phyloP scores from a whole-genome alignment of 2,113 vertebrate genomes.

The Myxocyprinus asiaticus region DNA sequence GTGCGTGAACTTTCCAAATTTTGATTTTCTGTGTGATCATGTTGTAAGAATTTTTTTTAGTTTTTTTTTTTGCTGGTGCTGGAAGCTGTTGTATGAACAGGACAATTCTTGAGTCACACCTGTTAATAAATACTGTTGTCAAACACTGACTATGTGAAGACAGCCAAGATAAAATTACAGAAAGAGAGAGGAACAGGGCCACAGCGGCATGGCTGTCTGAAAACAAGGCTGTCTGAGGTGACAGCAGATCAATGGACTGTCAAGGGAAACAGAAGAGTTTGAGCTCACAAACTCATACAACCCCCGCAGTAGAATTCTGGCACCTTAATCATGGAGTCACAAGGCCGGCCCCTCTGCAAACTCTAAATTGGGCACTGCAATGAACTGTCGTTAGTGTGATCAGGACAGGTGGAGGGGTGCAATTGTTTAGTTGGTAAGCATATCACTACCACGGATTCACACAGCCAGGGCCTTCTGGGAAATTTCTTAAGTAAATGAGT shows the following conservation, averaged over 20 bases:
- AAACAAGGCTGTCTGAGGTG: constrained; percentile 12
- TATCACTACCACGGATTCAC: constrained; percentile 22
- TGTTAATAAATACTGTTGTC: not conserved
- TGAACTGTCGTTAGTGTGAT: constrained; percentile 27
- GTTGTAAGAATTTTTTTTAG: too few species aligned
- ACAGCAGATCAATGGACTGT: constrained; percentile 29
- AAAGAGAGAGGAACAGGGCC: not conserved
- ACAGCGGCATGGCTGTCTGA: not conserved
- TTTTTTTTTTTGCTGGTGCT: too few species aligned
- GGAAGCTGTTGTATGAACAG: too few species aligned
- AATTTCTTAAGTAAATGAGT: constrained; percentile 14
- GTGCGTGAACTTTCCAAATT: too few species aligned
- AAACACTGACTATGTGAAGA: too few species aligned
- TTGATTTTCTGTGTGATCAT: too few species aligned
- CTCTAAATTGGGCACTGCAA: constrained; percentile 4
- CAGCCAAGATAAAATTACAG: not conserved
- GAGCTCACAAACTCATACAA: too few species aligned
- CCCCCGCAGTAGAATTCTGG: not conserved
- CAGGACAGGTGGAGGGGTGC: constrained; percentile 20
- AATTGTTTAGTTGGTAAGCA: constrained; percentile 11
- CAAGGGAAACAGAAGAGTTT: not conserved
- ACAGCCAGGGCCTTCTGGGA: constrained; percentile 25
- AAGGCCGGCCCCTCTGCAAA: constrained; percentile 4
- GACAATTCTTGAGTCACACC: too few species aligned
- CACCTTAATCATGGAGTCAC: constrained; percentile 16